These are phyloP conservation scores for Biston betularia DNA, from an alignment of 2,888 invertebrate species.

Conservation along the genomic window DNA sequence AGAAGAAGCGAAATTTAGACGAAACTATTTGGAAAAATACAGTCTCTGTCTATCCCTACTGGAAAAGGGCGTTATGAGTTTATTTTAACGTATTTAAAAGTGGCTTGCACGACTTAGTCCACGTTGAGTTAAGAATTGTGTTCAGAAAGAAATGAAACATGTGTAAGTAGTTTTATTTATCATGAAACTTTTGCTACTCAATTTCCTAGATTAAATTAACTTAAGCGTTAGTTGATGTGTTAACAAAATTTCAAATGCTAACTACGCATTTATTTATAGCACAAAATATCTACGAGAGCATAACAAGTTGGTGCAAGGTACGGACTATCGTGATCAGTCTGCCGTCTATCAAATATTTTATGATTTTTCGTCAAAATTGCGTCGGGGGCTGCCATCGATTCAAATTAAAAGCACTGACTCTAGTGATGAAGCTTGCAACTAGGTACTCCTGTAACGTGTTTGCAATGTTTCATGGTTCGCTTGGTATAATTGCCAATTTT, in stretches of 20 bases:
- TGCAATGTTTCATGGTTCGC: not conserved
- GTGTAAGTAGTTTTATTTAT: no score
- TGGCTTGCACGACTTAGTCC: no score
- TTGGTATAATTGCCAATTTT: not conserved
- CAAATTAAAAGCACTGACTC: not conserved
- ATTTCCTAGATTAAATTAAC: no score
- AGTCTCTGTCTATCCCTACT: no score
- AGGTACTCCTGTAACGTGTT: not conserved
- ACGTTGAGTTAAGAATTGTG: no score
- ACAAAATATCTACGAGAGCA: not conserved
- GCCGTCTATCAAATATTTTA: constrained; percentile 32
- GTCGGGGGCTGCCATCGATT: constrained; percentile 25
- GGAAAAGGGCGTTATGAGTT: no score
- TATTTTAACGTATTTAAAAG: no score
- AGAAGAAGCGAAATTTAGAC: no score
- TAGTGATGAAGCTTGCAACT: not conserved
- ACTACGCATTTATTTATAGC: not conserved
- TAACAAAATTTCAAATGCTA: not conserved
- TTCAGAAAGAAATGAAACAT: no score
- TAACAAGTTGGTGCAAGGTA: constrained; percentile 28
- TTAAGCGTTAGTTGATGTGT: no score
- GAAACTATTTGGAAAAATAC: no score
- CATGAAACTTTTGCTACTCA: no score
- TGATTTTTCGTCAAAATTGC: constrained; percentile 25
- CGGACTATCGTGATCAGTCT: constrained; percentile 24